Conservation (phyloP, 2,888 invertebrate species). For the Clivina fossor region DNA sequence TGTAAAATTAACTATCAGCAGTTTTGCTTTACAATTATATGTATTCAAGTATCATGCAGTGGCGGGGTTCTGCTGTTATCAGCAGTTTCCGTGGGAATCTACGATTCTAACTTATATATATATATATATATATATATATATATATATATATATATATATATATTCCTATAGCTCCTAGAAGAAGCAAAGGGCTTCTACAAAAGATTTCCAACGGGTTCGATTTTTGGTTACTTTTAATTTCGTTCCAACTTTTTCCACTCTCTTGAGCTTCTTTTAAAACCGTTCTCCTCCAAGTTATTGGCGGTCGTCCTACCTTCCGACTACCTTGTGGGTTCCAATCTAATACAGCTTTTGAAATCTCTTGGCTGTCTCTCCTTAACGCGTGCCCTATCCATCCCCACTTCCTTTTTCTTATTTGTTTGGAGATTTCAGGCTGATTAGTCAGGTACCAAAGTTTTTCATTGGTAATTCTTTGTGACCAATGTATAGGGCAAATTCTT, state of each 20-base stretch:
- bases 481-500: neutral
- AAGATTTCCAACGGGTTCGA: neutral
- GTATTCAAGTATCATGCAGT: too few species aligned
- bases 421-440: neutral
- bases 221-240: neutral
- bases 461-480: neutral
- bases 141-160: neutral
- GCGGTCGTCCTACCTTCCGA: too few species aligned
- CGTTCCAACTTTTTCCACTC: neutral
- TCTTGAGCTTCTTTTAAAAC: neutral
- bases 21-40: too few species aligned
- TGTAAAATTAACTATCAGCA: too few species aligned
- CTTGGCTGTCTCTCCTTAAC: neutral
- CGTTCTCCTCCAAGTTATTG: neutral
- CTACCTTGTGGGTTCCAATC: neutral
- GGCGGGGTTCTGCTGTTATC: too few species aligned
- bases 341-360: neutral
- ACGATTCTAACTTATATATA: too few species aligned
- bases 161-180: neutral
- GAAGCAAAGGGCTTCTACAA: slow-evolving; percentile 4
- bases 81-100: too few species aligned
- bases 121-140: too few species aligned
- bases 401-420: neutral
- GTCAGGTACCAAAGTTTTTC: neutral
- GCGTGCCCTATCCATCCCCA: slow-evolving; percentile 6